phyloP scores from a whole-genome alignment of 92 coral and sea anemone species.

The Epizoanthus fatuus region DNA sequence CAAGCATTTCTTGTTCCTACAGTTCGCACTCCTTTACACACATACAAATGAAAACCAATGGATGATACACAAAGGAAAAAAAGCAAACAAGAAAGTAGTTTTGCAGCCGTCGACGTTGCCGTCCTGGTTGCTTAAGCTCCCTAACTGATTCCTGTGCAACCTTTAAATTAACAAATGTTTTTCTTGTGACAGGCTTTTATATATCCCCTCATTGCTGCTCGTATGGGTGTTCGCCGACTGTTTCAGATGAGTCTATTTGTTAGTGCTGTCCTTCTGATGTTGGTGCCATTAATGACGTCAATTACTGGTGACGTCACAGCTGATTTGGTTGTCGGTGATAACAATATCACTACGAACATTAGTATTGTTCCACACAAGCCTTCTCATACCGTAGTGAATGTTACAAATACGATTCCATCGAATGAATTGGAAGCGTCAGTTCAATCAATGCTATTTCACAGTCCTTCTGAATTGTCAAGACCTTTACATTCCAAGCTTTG shows the following conservation, averaged over 20 bases:
- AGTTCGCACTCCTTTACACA: no score
- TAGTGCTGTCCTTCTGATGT: background rate
- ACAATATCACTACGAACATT: background rate
- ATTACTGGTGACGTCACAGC: conserved; percentile 19
- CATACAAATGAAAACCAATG: no score
- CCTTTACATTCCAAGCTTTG: background rate
- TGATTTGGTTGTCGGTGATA: background rate
- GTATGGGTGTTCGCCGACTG: conserved; percentile 23
- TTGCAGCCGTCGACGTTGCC: no score
- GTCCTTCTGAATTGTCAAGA: background rate
- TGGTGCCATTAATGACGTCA: conserved; percentile 30
- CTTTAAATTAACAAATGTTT: background rate
- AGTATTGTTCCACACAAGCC: background rate
- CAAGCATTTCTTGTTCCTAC: no score
- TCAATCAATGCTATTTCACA: background rate
- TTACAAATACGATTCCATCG: background rate
- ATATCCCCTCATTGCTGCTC: conserved; percentile 26
- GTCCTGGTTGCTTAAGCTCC: background rate
- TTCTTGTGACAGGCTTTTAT: conserved; percentile 15
- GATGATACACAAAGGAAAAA: no score
- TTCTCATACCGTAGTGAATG: background rate
- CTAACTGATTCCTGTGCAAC: no score
- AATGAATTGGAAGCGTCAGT: background rate
- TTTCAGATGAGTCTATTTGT: background rate
- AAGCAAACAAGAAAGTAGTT: no score